A percentile compares a stretch with the other conserved stretches of the same genome.
These are phyloP conservation scores for Podocnemis expansa DNA, from an alignment of 2,113 vertebrate species.

Conservation along the genomic window DNA sequence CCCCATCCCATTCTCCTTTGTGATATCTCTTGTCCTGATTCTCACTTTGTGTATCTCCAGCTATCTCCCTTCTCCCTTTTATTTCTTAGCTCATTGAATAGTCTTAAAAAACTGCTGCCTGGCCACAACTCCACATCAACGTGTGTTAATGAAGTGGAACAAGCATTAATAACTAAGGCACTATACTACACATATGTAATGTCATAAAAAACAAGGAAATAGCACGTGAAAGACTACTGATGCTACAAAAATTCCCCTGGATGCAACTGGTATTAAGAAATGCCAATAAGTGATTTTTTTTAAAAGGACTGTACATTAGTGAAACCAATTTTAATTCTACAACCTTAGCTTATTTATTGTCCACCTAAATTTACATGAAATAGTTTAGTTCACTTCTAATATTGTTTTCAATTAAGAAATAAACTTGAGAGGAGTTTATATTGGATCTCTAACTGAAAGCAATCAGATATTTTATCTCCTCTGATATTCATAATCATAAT, in stretches of 20 bases:
- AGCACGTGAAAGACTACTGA: too few species aligned
- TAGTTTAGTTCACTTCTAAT: neutral
- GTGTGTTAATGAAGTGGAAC: neutral
- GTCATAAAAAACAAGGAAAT: too few species aligned
- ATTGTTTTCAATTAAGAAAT: neutral
- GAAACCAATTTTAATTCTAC: too few species aligned
- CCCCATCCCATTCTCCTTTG: neutral
- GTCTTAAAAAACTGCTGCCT: neutral
- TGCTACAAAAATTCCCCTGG: too few species aligned
- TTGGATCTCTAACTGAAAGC: neutral
- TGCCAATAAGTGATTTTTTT: too few species aligned
- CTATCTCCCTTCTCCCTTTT: neutral
- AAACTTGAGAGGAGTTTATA: neutral
- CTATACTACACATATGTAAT: too few species aligned
- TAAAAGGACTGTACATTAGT: too few species aligned
- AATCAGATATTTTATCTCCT: neutral
- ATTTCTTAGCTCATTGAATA: neutral
- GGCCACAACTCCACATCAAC: too few species aligned
- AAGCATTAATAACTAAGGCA: neutral
- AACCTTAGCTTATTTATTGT: too few species aligned
- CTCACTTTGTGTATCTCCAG: neutral
- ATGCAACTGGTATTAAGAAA: too few species aligned
- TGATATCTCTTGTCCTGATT: neutral
- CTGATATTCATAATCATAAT: neutral
- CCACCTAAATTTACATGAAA: neutral